Conservation (phyloP, 2,797 vertebrate genomes). For the Molothrus aeneus region DNA sequence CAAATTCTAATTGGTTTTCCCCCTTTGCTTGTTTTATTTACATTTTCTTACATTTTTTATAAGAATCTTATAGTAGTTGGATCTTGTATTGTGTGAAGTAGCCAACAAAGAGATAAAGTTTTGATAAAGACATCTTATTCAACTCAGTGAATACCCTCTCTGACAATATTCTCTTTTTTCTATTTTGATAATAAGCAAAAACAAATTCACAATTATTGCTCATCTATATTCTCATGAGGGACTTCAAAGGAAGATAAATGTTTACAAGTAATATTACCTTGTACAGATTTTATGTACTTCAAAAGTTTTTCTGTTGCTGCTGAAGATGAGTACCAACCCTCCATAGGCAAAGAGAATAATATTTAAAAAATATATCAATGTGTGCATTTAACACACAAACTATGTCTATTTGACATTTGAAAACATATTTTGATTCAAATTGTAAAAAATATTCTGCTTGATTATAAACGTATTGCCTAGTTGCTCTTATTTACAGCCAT, state of each 20-base stretch:
- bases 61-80: accelerated
- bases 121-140: background rate
- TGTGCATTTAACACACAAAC: background rate
- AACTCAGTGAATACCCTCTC: background rate
- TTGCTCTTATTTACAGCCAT: background rate
- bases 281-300: background rate
- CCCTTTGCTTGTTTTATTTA: background rate
- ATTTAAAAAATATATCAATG: background rate
- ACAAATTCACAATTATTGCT: background rate
- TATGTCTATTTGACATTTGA: background rate
- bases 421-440: background rate
- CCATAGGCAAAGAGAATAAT: background rate
- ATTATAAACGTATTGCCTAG: background rate
- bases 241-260: background rate
- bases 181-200: background rate
- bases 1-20: background rate
- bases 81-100: background rate
- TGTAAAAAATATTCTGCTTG: background rate
- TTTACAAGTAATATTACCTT: background rate
- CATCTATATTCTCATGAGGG: background rate
- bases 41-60: background rate
- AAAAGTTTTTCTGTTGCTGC: background rate
- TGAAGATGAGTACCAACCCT: background rate
- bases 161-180: background rate
- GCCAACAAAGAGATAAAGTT: background rate